Base-by-base conservation (phyloP, 2,888 invertebrate genomes). In the Desoria tigrina region DNA sequence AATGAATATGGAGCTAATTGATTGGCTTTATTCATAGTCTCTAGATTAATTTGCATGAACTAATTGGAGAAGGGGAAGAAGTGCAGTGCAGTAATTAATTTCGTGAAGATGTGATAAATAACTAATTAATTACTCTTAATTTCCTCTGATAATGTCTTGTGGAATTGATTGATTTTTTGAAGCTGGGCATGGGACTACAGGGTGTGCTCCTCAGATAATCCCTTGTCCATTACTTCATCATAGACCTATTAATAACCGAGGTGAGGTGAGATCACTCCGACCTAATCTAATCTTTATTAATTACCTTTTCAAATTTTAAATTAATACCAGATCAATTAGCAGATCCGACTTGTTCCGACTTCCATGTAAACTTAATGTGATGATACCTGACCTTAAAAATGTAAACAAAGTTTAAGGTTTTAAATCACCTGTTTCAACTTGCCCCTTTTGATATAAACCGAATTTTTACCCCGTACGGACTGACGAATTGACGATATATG, bases 311-410 rank as follows among this genome's bases (percentile, higher is more conserved):
- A n/a, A n/a, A n/a, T n/a, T n/a, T n/a, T n/a, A n/a, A n/a, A 32
- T 4, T 32, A 32, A 32, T 32, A n/a, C n/a, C 32, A 32, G 6
- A 32, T 32, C 32, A 32, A 32, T 32, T 32, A 32, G 32, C 32
- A 32, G 32, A 11, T 32, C 11, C 32, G 32, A 32, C 32, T 49
- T 42, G 23, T 42, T 64, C 37, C 49, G 59, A 67, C 62, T 63
- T 71, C 27, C 72, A 77, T 88, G 88, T 68, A 89, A 89, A 78
- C 88, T 88, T 76, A 86, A 85, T 39, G 82, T 86, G 64, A 80
- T 86, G 56, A 75, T 76, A 51, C 83, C 84, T 71, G 84, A 84
- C 58, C 81, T 86, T 53, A 84, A 85, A 77, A 86, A 86, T 75
- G 83, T 83, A 80, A 82, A 84, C 84, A 79, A 51, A 24, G 6